Conservation (phyloP, 2,888 invertebrate species). For the Cetonia aurata region DNA sequence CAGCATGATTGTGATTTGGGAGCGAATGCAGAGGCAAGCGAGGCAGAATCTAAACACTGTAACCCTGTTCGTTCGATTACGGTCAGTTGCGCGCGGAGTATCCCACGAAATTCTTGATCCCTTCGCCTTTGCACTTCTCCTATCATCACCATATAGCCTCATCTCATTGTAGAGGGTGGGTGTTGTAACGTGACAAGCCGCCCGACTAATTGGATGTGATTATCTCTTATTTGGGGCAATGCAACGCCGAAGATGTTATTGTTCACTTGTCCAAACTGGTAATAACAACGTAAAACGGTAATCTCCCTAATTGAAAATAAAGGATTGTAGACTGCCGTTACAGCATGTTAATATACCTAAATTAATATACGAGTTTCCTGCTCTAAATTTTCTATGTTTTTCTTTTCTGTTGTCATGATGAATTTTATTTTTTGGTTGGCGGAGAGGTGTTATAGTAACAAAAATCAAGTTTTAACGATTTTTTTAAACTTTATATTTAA, state of each 20-base stretch:
- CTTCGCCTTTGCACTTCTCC: neutral
- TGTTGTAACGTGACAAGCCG: slow-evolving; percentile 9
- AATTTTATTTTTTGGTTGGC: too few species aligned
- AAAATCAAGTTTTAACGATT: too few species aligned
- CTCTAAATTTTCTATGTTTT: too few species aligned
- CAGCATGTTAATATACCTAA: too few species aligned
- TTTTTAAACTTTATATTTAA: too few species aligned
- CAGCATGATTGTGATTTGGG: neutral
- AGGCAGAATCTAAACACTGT: slow-evolving; percentile 28
- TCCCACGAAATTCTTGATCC: slow-evolving; percentile 16
- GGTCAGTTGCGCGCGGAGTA: slow-evolving; percentile 27
- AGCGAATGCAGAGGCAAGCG: slow-evolving; percentile 25
- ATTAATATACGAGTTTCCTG: too few species aligned
- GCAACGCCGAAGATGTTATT: neutral
- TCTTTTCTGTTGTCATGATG: too few species aligned
- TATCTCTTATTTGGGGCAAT: slow-evolving; percentile 26
- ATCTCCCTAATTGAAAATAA: slow-evolving; percentile 3
- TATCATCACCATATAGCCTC: neutral
- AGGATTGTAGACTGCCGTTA: too few species aligned
- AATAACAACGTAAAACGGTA: neutral
- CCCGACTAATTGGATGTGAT: slow-evolving; percentile 14
- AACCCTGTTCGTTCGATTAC: slow-evolving; percentile 36
- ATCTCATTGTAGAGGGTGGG: slow-evolving; percentile 9
- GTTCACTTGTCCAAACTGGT: neutral
- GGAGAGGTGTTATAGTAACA: too few species aligned